Evolutionary conservation across 2,113 vertebrate genomes (phyloP), one percentile per base, ranked within the genome.

Genomic region (Stigmatopora nigra): DNA sequence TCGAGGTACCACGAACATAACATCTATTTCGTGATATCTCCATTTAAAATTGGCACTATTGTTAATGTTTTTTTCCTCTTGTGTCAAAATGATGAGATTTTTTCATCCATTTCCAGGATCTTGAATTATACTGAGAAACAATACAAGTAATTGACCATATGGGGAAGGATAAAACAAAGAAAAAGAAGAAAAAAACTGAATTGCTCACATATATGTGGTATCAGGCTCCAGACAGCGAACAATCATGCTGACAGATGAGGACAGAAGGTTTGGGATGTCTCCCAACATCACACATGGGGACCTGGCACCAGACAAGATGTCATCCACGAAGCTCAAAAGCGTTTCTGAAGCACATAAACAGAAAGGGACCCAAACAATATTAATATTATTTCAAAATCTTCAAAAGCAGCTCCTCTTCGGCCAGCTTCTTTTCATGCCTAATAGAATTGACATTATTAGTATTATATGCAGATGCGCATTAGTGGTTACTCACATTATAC

Each of bases 241-340:
- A 47, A 99, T 95, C 82, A 99, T 89, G 57, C 94, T 95, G 88
- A 99, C 93, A 25, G 94, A 93, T 41, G 91, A 91, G 49, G 93
- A 92, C 61, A 94, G 84, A 7, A 92, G 93, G 90, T 94, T 92
- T 0, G 94, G 97, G 67, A 98, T 93, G 85, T 97, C 94, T 16
- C 94, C 93, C 0, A 96, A 90, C 94, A 98, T 98, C 73, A 94
- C 94, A 16, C 97, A 99, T 0, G 97, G 97, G 8, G 97, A 94
- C 88, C 97, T 95, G 63, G 96, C 94, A 1, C 97, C 97, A 0
- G 96, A 99, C 84, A 98, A 88, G 79, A 99, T 95, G 84, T 99
- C 97, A 1, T 99, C 97, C 73, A 97, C 93, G 0, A 99, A 99
- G 82, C 97, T 99, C 88, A 99, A 79, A 75, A 98, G 89, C 0